Evolutionary conservation across 1,140 invertebrate genomes (phyloP), one percentile per base, ranked within the genome.

Genomic region (Coptotermes formosanus): DNA sequence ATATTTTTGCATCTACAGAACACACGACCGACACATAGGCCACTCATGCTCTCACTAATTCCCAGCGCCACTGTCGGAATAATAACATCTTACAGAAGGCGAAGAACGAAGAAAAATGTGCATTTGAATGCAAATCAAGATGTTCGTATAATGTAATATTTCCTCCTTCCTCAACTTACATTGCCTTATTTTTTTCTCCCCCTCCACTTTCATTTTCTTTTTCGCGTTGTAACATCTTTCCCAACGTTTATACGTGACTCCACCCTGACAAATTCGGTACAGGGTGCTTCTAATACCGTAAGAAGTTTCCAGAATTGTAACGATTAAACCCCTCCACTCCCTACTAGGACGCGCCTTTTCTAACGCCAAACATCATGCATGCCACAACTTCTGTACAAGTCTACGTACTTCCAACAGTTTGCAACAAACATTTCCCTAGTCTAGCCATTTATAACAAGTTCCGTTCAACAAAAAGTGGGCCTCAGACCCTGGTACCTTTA

Each of bases 121-220:
- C 83, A 84, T 84, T 84, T 84, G 83, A 84, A 84, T 84, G 83
- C 83, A 84, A 84, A 84, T 84, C 83, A 84, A 84, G 83, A 84
- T 84, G 83, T 64, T 84, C 83, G 52, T 52, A 52, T 84, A 84
- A 84, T 84, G 83, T 64, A 64, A 84, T 84, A 84, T 84, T 84
- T 84, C 30, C 83, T 8, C 48, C n/a, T 30, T 25, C 64, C n/a
- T 75, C 64, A 8, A 2, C 64, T 75, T 75, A 8, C 64, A 25
- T 75, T 75, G 25, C 64, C n/a, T 25, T 30, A 12, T 75, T 75
- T 21, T 21, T 55, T 16, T 9, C 45, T 16, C 45, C 52, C 52
- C 64, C 25, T 75, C n/a, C 14, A 75, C n/a, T n/a, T 75, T 75
- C n/a, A n/a, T 75, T 75, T n/a, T 75, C 64, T 30, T 19, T 75